These are phyloP conservation scores for Psittacara wagleri DNA, from an alignment of 2,113 vertebrate species.

Conservation along the genomic window DNA sequence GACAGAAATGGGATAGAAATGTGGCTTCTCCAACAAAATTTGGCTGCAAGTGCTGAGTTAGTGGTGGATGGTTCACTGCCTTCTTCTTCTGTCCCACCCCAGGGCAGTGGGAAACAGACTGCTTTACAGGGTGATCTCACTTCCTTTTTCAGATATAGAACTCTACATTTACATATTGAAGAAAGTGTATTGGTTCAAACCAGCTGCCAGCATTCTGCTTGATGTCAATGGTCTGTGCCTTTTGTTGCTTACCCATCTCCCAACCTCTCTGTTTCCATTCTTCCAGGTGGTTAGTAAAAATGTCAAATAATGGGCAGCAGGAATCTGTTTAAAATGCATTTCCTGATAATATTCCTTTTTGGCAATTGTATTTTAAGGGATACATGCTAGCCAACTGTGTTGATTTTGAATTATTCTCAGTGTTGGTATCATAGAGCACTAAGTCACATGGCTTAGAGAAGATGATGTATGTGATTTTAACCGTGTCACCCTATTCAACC, in stretches of 20 bases:
- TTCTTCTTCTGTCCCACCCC: background rate
- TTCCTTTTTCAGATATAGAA: background rate
- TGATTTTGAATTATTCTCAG: background rate
- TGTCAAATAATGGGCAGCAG: background rate
- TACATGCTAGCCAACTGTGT: background rate
- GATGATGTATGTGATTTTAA: background rate
- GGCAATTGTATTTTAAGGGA: background rate
- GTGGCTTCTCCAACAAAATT: background rate
- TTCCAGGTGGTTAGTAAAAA: background rate
- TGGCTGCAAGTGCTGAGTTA: rapidly evolving
- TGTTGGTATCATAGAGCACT: background rate
- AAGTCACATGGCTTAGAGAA: background rate
- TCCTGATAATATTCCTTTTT: background rate
- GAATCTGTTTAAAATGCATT: background rate
- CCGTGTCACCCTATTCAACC: background rate
- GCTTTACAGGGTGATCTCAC: background rate
- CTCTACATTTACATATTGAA: background rate
- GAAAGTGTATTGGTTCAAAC: background rate
- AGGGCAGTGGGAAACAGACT: background rate
- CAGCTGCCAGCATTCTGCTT: background rate
- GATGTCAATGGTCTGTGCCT: rapidly evolving
- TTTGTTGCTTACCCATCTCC: background rate
- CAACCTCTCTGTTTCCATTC: background rate
- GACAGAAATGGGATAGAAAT: background rate
- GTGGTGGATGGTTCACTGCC: background rate